Evolutionary conservation across 1,140 invertebrate species (phyloP), one percentile per base, ranked within the genome.

Genomic region (Hyles euphorbiae): DNA sequence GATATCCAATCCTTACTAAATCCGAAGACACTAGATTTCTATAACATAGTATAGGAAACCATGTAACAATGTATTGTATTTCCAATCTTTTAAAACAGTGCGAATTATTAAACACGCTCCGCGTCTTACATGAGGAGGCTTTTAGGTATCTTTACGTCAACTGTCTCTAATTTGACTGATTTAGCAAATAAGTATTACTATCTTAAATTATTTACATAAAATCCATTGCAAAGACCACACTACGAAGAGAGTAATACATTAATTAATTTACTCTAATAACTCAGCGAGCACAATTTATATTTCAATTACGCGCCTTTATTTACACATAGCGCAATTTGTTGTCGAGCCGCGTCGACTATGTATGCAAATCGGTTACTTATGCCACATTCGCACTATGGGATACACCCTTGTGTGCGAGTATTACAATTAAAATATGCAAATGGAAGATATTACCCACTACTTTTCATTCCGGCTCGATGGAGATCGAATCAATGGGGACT

Each of bases 361-460:
- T 84, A 85, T 85, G 81, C 76, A 87, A 84, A 87, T 81, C 60
- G 58, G 58, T 66, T 72, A 68, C 82, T 75, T 77, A 76, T 76
- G 72, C 72, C 73, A 75, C 69, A 78, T 79, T 81, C 75, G 67
- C 75, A 76, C 77, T 70, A 67, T 58, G 52, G 72, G 70, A 72
- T 72, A 72, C 68, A 54, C 74, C 68, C 75, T 79, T 67, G 68
- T 72, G 34, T 48, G 8, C 36, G 36, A 40, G 34, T 61, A 70
- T 79, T 73, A 88, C 83, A 88, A 88, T 88, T 86, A 88, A 84
- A 88, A 88, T 88, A 86, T 88, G 84, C 77, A 86, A 87, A 88
- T 88, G 61, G 65, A 61, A 57, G 69, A 80, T 81, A 84, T 86
- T 81, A 86, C 80, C 76, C 76, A 86, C 82, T 85, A 82, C 80